Base-by-base conservation (phyloP, 2,888 invertebrate species). In the Drosophila anceps region DNA sequence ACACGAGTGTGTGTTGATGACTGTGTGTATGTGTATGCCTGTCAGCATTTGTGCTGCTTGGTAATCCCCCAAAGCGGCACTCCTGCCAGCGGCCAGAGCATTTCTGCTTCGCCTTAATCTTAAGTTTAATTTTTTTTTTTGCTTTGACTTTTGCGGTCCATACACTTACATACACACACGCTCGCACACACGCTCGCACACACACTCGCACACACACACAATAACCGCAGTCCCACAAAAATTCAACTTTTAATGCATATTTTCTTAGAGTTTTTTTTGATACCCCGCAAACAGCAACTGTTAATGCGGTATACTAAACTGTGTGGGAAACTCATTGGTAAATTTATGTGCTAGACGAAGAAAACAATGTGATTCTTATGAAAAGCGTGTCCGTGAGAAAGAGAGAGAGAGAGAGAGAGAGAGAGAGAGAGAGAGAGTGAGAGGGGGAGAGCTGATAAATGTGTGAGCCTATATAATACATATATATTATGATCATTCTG, bases 41-140 rank as follows among this genome's bases (percentile, higher is more conserved):
- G 62, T 71, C 46, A 67, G 68, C 66, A 31, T 65, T 51, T 69
- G 62, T 59, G 76, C 59, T 58, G 60, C 58, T 70, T 69, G 71
- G 80, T 77, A 85, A 82, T 82, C 81, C 75, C 76, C 81, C 57
- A 76, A 81, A 78, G 78, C 78, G 60, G 20, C 55, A 58, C 65
- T 67, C 60, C 69, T 73, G 69, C 53, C 63, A 60, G 64, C 44
- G 55, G 31, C 53, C 62, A 51, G 48, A 73, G 79, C 69, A 72
- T 74, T 81, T 82, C 66, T 69, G 73, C 81, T 58, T 76, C 37
- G 76, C 72, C 89, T 83, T 81, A 86, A 89, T 80, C 87, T 84
- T 70, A 68, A 87, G 76, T 89, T 86, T 87, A 86, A 86, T 87
- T 84, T 54, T 54, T 54, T 75, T 69, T 76, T 76, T 67, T 74